Evolutionary conservation across 2,113 vertebrate genomes (phyloP), one percentile per base, ranked within the genome.

Genomic region (Orcinus orca): DNA sequence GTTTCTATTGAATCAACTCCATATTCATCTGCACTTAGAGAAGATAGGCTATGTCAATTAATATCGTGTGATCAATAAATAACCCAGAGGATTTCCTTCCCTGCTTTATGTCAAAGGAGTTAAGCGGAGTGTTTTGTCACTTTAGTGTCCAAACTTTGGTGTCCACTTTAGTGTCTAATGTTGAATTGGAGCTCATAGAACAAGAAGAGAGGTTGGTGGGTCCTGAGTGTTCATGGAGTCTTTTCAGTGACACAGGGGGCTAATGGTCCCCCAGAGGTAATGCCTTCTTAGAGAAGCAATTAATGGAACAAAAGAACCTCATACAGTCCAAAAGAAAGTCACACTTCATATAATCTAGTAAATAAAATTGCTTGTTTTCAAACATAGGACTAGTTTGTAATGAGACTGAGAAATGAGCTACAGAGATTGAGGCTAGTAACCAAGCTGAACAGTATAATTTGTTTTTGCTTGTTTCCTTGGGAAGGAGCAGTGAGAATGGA

Each of bases 301-400:
- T 90, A 83, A 92, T 60, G 50, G 83, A 93, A 90, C 50, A 92
- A 80, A 96, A 89, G 92, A 65, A 94, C 82, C 6, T 95, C 73
- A 62, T 83, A 67, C 86, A 90, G 55, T 31, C 58, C 38, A 53
- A 55, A 82, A 90, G 85, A 94, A 88, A 82, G 73, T 83, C 50
- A 80, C 79, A 91, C 77, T 60, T 96, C 47, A 41, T 87, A 70
- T 79, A 38, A 91, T 96, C 89, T 90, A 81, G 50, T 93, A 76
- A 93, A 96, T 86, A 60, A 68, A 79, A 83, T 79, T 29, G 33
- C 10, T 55, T 96, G 68, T 41, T 82, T 95, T 89, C 71, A 55
- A 68, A 90, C 68, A 17, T 18, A 62, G 47, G 53, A 26, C 60
- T 85, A 53, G 85, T 95, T 63, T 70, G 71, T 47, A 38, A n/a